Conservation (phyloP, 1,140 invertebrate species). For the Latrodectus geometricus region DNA sequence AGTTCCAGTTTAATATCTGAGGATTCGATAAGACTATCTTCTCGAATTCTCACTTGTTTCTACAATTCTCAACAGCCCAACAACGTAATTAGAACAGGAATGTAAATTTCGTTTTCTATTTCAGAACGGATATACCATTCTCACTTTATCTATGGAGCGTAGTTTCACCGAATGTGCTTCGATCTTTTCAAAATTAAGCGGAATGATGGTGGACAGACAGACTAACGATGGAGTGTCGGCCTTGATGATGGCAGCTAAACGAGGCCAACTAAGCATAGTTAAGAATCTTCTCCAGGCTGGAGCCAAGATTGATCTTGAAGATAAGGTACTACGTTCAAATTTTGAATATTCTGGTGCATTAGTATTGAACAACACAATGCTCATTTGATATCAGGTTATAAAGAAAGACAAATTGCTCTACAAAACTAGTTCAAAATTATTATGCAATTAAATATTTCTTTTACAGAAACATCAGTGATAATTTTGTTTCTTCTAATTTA, state of each 20-base stretch:
- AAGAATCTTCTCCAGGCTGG: not conserved
- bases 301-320: not conserved
- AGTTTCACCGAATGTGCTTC: not conserved
- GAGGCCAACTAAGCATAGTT: not conserved
- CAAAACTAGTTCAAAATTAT: no score
- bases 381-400: no score
- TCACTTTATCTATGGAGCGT: not conserved
- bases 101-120: not conserved
- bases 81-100: no score
- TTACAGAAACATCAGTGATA: no score
- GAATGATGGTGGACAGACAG: not conserved
- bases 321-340: not conserved
- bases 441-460: no score
- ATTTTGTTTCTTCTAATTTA: no score
- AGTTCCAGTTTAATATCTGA: no score
- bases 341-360: not conserved
- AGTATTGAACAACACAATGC: no score
- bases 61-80: no score
- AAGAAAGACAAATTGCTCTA: no score
- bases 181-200: not conserved
- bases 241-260: not conserved
- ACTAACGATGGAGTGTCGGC: not conserved
- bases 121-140: conserved; percentile 6
- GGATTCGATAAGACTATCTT: no score
- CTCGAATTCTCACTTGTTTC: no score